Evolutionary conservation across 2,113 vertebrate genomes (phyloP), one percentile per base, ranked within the genome.

Genomic region (Romanogobio albipinnatus): DNA sequence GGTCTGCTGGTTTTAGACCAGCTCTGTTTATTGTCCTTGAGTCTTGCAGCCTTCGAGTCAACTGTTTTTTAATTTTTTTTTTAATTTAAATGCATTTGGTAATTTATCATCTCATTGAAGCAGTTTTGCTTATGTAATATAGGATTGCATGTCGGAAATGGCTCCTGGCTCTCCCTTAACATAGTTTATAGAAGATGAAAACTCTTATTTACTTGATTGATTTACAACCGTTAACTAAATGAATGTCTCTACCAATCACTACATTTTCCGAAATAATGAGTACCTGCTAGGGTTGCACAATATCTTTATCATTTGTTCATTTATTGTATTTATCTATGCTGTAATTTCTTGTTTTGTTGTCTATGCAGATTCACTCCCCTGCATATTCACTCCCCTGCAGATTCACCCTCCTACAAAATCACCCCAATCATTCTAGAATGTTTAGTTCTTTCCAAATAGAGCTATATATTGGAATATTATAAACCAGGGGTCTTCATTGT

Each of bases 1-100:
- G 58, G n/a, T 45, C 45, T 79, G 76, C 45, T 79, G 76, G 45
- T 79, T 79, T 79, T 10, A 79, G 56, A 45, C n/a, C 0, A 29
- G 36, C 39, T 80, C 14, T 80, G 77, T 64, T 79, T 29, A 29
- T 8, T 79, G 58, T 64, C 58, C n/a, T 62, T 62, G 9, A 47
- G 76, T 62, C 58, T 22, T 26, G 56, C 36, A 45, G 56, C 1
- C 36, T 62, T 79, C 17, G 24, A 49, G 24, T 75, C 56, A 79
- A 24, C 11, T 15, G 33, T 2, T 13, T 79, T 61, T 43, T 61
- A 29, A 29, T 29, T 29, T 1, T 29, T 29, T 1, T 29, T 29
- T n/a, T n/a, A n/a, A 73, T 73, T 24, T 26, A 15, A 47, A 29
- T 17, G 0, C n/a, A 29, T 36, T 4, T 17, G 15, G 24, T 47